Base-by-base conservation (phyloP, 2,888 invertebrate species). In the Phanerotoma sp. region DNA sequence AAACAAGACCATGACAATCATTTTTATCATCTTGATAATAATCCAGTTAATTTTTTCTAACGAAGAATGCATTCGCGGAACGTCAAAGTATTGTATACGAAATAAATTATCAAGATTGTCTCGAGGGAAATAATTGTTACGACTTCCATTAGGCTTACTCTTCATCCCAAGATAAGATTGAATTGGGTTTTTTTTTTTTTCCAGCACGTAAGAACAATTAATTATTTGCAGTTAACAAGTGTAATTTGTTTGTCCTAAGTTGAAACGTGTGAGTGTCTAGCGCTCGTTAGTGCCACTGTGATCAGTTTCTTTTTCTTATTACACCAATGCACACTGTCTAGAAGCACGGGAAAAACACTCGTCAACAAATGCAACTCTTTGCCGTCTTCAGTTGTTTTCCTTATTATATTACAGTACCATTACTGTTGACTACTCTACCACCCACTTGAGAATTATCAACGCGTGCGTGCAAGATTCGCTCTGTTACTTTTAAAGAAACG, bases 181-280 rank as follows among this genome's bases (percentile, higher is more conserved):
- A 22, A 47, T 47, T 33, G 47, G n/a, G n/a, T n/a, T n/a, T n/a
- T n/a, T 51, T 7, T 9, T 42, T 22, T 21, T 10, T 25, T 33
- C 25, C 25, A 60, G 53, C 48, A 53, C 58, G 51, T 57, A 62
- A 57, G 56, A 57, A 51, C 58, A 53, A 61, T 61, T 61, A 57
- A 59, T 62, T 62, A 62, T 61, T 57, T 58, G 57, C 49, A 56
- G 54, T 56, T 61, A 62, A 62, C 61, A 57, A 57, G 57, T 57
- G 61, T 57, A 62, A 61, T 56, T 50, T 48, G 38, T 57, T 50
- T 32, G 58, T 53, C 52, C 21, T 44, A 50, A 33, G 38, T 33
- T n/a, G 53, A 50, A 37, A 58, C 56, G 56, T 60, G 62, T 62
- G 62, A 60, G 62, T 62, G 61, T 58, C 58, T 54, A 54, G 55